These are phyloP conservation scores for Murina feae DNA, from an alignment of 2,113 vertebrate species.

Conservation along the genomic window DNA sequence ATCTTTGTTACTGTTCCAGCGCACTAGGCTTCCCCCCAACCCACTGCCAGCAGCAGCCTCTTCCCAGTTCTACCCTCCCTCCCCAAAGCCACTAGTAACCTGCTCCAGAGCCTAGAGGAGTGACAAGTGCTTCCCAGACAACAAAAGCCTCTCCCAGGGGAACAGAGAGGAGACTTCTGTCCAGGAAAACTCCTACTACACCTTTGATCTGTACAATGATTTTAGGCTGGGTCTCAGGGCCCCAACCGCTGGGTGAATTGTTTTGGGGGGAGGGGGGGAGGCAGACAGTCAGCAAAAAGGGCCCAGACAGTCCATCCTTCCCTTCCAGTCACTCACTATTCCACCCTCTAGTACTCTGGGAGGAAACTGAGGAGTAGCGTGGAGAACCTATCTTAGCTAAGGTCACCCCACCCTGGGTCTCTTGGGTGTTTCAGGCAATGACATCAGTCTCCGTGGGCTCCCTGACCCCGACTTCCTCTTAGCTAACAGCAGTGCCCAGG, in stretches of 20 bases:
- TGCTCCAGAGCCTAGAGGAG: constrained; percentile 1
- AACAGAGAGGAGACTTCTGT: neutral
- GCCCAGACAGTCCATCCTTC: neutral
- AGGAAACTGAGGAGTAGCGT: neutral
- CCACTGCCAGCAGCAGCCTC: neutral
- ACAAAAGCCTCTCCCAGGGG: neutral
- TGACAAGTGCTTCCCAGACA: constrained; percentile 43
- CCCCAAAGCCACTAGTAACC: neutral
- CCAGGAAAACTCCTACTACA: neutral
- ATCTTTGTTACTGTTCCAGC: constrained; percentile 4
- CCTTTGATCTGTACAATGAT: neutral
- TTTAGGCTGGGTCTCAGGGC: neutral
- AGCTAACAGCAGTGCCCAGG: neutral
- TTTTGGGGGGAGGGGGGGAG: too few relatives aligned
- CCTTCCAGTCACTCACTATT: neutral
- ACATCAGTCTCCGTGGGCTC: neutral
- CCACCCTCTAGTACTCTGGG: neutral
- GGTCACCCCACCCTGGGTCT: neutral
- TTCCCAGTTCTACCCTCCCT: neutral
- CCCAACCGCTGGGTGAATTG: neutral
- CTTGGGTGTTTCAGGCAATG: neutral
- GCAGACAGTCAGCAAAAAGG: neutral
- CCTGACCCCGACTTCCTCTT: constrained; percentile 3
- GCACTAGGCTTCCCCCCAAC: neutral
- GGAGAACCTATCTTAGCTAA: neutral